Evolutionary conservation across 2,113 vertebrate species (phyloP).

Genomic region (Capricornis sumatraensis): DNA sequence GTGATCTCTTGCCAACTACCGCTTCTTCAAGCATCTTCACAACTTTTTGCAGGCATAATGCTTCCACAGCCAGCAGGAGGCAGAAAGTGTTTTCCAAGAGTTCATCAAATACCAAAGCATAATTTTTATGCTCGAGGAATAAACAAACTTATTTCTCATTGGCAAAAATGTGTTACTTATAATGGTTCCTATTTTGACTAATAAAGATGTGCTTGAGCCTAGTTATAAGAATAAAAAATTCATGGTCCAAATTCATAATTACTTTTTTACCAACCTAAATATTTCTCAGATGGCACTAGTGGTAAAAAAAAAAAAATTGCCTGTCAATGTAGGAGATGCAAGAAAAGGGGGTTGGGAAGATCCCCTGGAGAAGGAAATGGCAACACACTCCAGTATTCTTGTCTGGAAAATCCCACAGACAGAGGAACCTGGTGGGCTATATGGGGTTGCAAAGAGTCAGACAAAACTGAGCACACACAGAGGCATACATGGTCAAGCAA

Average conservation of each 20-base stretch:
- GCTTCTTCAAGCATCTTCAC: not conserved
- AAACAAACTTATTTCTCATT: not conserved
- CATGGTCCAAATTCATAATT: not conserved
- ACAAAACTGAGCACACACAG: not conserved
- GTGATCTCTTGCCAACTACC: not conserved
- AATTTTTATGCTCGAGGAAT: not conserved
- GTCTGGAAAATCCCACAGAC: not conserved
- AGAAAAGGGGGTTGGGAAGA: rapidly evolving
- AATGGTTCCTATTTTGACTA: not conserved
- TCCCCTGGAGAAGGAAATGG: not conserved
- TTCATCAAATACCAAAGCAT: not conserved
- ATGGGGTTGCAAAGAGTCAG: not conserved
- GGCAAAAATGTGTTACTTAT: not conserved
- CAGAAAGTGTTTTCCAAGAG: not conserved
- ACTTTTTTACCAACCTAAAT: not conserved
- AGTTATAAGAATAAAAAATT: not conserved
- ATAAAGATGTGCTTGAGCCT: not conserved
- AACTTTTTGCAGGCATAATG: not conserved
- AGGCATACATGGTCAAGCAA: not conserved
- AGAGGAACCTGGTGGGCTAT: not conserved
- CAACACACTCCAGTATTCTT: not conserved
- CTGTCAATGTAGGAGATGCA: not conserved
- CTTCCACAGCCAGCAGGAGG: not conserved
- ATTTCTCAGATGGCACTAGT: not conserved
- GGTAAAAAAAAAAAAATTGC: not conserved